phyloP scores from a whole-genome alignment of 2,888 invertebrate genomes.

The Tanytarsus gracilentus region DNA sequence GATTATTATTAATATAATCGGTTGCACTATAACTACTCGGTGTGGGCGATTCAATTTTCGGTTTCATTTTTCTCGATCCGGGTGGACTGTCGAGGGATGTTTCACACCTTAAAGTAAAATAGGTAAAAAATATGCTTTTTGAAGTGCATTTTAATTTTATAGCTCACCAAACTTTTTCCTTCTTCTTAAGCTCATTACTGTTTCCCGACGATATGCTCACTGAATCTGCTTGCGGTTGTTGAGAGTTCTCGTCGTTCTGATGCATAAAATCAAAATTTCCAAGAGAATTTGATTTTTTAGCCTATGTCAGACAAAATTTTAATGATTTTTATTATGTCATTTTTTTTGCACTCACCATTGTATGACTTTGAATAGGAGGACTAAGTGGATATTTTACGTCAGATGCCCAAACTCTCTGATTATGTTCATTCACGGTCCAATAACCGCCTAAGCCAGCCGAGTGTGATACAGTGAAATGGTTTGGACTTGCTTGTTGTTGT shows the following conservation, averaged over 20 bases:
- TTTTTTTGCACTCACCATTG: constrained; percentile 16
- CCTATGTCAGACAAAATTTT: constrained; percentile 27
- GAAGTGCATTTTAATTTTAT: background rate
- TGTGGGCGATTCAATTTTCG: constrained; percentile 27
- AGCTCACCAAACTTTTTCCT: constrained; percentile 40
- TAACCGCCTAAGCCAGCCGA: constrained; percentile 32
- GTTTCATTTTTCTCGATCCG: background rate
- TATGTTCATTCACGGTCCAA: constrained; percentile 32
- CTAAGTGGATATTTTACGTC: constrained; percentile 21
- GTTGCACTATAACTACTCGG: constrained; percentile 3
- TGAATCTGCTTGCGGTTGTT: constrained; percentile 35
- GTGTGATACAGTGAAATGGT: constrained; percentile 18
- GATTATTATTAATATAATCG: constrained; percentile 22
- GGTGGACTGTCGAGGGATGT: constrained; percentile 43
- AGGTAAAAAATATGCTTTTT: constrained; percentile 3
- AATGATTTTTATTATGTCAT: background rate
- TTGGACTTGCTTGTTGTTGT: constrained; percentile 16
- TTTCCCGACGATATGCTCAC: constrained; percentile 39
- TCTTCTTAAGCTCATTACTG: constrained; percentile 38
- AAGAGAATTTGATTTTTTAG: constrained; percentile 32
- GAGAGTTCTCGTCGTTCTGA: constrained; percentile 30
- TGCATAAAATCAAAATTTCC: constrained; percentile 33
- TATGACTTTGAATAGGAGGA: constrained; percentile 12
- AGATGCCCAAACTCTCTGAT: constrained; percentile 18
- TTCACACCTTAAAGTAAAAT: constrained; percentile 34